These are phyloP conservation scores for Hycleus phaleratus DNA, from an alignment of 1,140 invertebrate species.

Conservation along the genomic window DNA sequence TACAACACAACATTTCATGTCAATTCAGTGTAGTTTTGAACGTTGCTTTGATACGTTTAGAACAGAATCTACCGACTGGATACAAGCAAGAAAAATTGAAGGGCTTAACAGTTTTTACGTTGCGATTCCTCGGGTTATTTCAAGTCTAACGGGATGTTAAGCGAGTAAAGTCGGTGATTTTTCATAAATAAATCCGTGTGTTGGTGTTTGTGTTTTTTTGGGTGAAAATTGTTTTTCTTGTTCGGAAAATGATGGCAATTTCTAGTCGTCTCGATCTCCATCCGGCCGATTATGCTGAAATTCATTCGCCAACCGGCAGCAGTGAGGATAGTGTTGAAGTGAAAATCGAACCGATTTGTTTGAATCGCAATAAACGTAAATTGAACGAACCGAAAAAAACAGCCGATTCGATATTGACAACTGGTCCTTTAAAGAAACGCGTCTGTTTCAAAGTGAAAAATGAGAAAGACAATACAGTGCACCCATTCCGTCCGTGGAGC, in stretches of 20 bases:
- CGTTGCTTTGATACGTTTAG: background rate
- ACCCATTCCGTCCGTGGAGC: conserved; percentile 52
- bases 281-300: too few species aligned
- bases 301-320: conserved; percentile 44
- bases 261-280: background rate
- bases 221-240: background rate
- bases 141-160: too few species aligned
- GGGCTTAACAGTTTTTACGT: too few species aligned
- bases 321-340: conserved; percentile 71
- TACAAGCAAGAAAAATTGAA: too few species aligned
- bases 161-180: too few species aligned
- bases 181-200: too few species aligned
- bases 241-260: background rate
- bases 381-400: conserved; percentile 58
- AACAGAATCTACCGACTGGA: too few species aligned
- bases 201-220: background rate
- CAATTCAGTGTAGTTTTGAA: conserved; percentile 43
- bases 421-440: conserved; percentile 59
- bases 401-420: conserved; percentile 9
- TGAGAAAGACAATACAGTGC: conserved; percentile 22
- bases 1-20: conserved; percentile 29
- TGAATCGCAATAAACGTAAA: conserved; percentile 53
- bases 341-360: conserved; percentile 53
- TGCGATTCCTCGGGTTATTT: too few species aligned
- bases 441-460: conserved; percentile 47